Percentiles rank a stretch among this genome's conserved stretches.
Evolutionary conservation across 2,113 vertebrate genomes (phyloP).

Genomic region (Todiramphus chloris): DNA sequence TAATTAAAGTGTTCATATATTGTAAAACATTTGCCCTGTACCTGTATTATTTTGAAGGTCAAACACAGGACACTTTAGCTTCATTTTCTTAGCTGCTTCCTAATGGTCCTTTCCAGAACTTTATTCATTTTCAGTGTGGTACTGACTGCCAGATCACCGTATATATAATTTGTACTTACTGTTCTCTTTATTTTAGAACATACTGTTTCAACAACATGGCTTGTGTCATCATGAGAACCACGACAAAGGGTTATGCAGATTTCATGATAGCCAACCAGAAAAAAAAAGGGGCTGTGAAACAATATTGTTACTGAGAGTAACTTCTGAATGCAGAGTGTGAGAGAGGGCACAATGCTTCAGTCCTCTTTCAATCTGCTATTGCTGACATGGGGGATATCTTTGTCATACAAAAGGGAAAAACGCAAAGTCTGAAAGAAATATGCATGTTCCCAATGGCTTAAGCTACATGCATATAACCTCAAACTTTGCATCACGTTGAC

Average conservation of each 20-base stretch:
- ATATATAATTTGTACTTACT: constrained; percentile 13
- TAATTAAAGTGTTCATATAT: neutral
- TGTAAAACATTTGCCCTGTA: neutral
- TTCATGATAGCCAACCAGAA: constrained; percentile 5
- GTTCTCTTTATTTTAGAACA: constrained; percentile 57
- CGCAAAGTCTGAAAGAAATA: neutral
- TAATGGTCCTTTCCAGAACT: neutral
- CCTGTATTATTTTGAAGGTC: neutral
- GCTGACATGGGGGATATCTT: neutral
- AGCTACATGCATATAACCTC: neutral
- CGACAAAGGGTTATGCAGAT: neutral
- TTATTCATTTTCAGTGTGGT: neutral
- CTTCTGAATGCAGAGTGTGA: neutral
- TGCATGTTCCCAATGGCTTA: neutral
- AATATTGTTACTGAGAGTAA: neutral
- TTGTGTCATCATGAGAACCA: constrained; percentile 54
- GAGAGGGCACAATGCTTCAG: neutral
- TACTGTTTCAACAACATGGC: constrained; percentile 39
- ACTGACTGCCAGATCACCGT: neutral
- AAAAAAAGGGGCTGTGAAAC: neutral
- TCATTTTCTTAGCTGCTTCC: neutral
- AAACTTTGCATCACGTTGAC: rapidly evolving
- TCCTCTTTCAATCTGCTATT: neutral
- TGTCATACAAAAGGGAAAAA: neutral
- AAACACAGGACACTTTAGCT: neutral